Base-by-base conservation (phyloP, 2,888 invertebrate genomes). In the Zhuqinia jingwanae region DNA sequence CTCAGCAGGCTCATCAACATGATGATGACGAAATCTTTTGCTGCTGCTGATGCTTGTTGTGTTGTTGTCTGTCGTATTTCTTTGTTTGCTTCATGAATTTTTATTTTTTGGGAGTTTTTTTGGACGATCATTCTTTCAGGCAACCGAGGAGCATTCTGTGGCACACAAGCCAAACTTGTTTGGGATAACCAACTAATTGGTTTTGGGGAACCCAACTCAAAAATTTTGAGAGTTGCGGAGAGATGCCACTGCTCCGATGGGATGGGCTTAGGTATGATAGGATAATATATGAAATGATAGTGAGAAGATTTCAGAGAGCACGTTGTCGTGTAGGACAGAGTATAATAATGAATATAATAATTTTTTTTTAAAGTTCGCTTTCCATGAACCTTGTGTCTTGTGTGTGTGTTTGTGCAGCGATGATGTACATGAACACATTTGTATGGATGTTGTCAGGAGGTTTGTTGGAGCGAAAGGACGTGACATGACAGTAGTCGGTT, bases 401-500 rank as follows among this genome's bases (percentile, higher is more conserved):
- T 17, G 13, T 36, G 65, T 47, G 45, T 25, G 58, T 30, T 50
- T 75, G 27, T 50, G 11, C 27, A 53, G 27, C 56, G 36, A 36
- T 36, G 36, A 8, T 36, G 36, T 75, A 75, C 56, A 56, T 56
- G 27, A 30, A n/a, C n/a, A 11, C n/a, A 30, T 75, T 63, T 75
- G 17, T 75, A 53, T 30, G 25, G 42, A 13, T 68, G 68, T 47
- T 68, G 68, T 68, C 45, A 25, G 45, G 68, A 68, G 68, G 45
- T 45, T 68, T 3, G 45, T 45, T 20, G n/a, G n/a, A n/a, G 22
- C 3, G 17, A 53, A 53, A 81, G 8, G 27, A 36, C 70, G 47
- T 27, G 75, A 78, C 78, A 53, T 85, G 73, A 85, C 79, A 85
- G 70, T 17, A 1, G 85, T 85, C 85, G 85, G 85, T 75, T 27